Percentiles rank a stretch among this genome's conserved stretches.
Evolutionary conservation across 2,113 vertebrate genomes (phyloP).

Genomic region (Puma concolor): DNA sequence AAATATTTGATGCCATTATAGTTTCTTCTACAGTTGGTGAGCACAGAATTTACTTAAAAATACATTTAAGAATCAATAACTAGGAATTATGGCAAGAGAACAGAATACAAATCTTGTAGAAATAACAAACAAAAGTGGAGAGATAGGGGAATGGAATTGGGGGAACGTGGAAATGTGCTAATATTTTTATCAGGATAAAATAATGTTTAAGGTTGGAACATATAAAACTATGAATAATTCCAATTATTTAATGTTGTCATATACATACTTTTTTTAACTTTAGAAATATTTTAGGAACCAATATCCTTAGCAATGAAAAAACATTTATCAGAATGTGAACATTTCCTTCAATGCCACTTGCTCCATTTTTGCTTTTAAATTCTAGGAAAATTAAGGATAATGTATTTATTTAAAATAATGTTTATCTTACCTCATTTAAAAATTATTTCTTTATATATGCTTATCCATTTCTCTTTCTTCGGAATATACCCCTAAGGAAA

Average conservation of each 20-base stretch:
- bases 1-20: not conserved
- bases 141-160: not conserved
- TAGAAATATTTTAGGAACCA: not conserved
- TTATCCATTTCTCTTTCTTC: not conserved
- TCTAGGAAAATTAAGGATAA: slow-evolving; percentile 24
- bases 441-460: not conserved
- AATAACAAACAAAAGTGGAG: not conserved
- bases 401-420: not conserved
- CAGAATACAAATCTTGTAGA: not conserved
- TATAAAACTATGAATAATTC: not conserved
- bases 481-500: not conserved
- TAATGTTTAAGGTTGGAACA: not conserved
- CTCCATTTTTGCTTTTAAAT: not conserved
- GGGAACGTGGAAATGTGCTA: not conserved
- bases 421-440: not conserved
- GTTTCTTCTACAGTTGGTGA: not conserved
- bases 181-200: not conserved
- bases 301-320: not conserved
- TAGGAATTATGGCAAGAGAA: not conserved
- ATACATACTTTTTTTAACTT: not conserved
- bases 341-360: not conserved
- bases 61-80: not conserved
- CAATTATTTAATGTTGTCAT: not conserved
- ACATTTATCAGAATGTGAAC: not conserved
- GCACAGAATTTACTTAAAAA: not conserved